These are phyloP conservation scores for Actinia equina DNA, from an alignment of 64 coral and sea anemone species.

Conservation along the genomic window DNA sequence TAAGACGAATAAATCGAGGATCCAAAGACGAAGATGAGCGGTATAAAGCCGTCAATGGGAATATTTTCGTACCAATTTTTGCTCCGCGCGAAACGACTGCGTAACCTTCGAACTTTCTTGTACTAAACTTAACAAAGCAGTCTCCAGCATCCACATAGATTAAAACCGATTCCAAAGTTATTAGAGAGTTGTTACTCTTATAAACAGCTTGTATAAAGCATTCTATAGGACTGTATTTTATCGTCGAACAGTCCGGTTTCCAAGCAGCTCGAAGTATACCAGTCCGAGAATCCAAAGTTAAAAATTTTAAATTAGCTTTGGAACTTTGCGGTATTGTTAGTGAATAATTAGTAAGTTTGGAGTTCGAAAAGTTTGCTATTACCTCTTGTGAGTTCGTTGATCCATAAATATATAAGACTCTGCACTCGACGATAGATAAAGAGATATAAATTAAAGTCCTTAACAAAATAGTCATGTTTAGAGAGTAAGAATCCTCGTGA, in stretches of 20 bases:
- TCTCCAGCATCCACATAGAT: slow-evolving; percentile 40
- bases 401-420: slow-evolving; percentile 67
- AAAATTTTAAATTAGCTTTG: slow-evolving; percentile 32
- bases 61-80: slow-evolving; percentile 31
- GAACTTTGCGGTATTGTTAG: slow-evolving; percentile 29
- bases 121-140: slow-evolving; percentile 67
- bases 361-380: slow-evolving; percentile 57
- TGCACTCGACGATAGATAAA: slow-evolving; percentile 32
- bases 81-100: slow-evolving; percentile 40
- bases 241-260: slow-evolving; percentile 60
- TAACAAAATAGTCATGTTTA: slow-evolving; percentile 21
- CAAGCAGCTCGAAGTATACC: slow-evolving; percentile 59
- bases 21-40: slow-evolving; percentile 9
- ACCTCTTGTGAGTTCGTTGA: slow-evolving; percentile 49
- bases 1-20: slow-evolving; percentile 47
- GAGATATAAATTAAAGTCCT: slow-evolving; percentile 15
- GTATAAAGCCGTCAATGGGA: slow-evolving; percentile 35
- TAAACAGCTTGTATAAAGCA: slow-evolving; percentile 49
- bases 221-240: slow-evolving; percentile 55
- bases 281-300: slow-evolving; percentile 49
- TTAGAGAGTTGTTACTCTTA: slow-evolving; percentile 32
- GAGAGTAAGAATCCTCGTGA: slow-evolving; percentile 4
- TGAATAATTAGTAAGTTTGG: slow-evolving; percentile 53
- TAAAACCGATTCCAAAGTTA: slow-evolving; percentile 23
- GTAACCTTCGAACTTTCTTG: slow-evolving; percentile 29